These are phyloP conservation scores for Noctua janthe DNA, from an alignment of 2,888 invertebrate genomes.

Conservation along the genomic window DNA sequence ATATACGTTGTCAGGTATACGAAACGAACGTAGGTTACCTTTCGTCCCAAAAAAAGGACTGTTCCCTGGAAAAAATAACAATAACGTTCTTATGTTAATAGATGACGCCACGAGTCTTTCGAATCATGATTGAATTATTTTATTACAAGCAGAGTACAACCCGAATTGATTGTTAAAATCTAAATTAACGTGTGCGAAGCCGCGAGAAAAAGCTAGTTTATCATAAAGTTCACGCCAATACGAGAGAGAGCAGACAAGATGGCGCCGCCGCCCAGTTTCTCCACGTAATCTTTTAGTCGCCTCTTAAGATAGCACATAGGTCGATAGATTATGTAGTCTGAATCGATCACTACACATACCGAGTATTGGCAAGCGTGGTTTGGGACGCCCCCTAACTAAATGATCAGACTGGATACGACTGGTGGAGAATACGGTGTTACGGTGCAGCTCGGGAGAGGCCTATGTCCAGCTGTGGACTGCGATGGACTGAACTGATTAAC, in stretches of 20 bases:
- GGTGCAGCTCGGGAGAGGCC: neutral
- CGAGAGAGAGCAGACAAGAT: neutral
- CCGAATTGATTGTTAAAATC: too few species aligned
- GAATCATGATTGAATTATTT: too few species aligned
- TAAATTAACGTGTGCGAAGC: too few species aligned
- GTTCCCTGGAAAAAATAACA: too few species aligned
- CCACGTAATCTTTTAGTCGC: neutral
- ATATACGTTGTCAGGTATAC: too few species aligned
- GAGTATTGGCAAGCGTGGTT: neutral
- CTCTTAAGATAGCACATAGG: conserved; percentile 21
- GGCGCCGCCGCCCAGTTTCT: neutral
- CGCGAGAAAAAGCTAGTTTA: too few species aligned
- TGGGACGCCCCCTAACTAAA: neutral
- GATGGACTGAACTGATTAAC: neutral
- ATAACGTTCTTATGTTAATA: too few species aligned
- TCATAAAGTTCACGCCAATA: neutral
- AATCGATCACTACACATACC: neutral
- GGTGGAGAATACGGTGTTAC: neutral
- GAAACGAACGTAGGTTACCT: too few species aligned
- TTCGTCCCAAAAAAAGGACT: too few species aligned
- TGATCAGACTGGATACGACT: neutral
- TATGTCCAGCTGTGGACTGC: neutral
- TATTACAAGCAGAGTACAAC: too few species aligned
- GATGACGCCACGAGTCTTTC: too few species aligned
- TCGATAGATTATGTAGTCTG: neutral